Evolutionary conservation across 2,113 vertebrate genomes (phyloP).

Genomic region (Hemicordylus capensis): DNA sequence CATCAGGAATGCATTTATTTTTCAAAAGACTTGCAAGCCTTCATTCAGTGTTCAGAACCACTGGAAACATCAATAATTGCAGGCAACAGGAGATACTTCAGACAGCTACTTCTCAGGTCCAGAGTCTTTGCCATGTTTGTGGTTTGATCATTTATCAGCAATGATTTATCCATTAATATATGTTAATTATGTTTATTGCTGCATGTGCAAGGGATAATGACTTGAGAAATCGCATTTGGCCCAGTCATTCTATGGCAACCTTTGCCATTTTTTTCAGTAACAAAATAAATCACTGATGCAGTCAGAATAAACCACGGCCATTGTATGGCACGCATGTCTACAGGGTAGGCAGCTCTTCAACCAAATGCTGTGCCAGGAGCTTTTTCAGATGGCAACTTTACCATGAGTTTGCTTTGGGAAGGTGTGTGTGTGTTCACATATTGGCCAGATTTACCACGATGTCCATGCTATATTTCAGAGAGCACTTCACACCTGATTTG

Average conservation of each 20-base stretch:
- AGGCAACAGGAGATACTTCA: constrained; percentile 36
- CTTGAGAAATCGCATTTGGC: constrained; percentile 36
- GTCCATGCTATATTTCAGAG: no score
- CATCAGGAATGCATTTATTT: constrained; percentile 17
- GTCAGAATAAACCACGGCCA: constrained; percentile 33
- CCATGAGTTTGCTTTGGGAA: no score
- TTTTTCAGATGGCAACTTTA: no score
- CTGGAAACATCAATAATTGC: background rate
- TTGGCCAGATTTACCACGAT: no score
- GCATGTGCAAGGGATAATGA: constrained; percentile 55
- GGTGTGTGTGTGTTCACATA: no score
- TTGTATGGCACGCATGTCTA: background rate
- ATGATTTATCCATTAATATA: constrained; percentile 53
- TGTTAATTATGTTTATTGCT: constrained; percentile 60
- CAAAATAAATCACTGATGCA: background rate
- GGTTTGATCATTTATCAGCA: constrained; percentile 42
- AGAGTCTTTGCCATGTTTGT: constrained; percentile 16
- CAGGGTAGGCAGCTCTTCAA: background rate
- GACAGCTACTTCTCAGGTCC: constrained; percentile 10
- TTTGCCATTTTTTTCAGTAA: constrained; percentile 59
- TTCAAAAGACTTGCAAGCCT: constrained; percentile 28
- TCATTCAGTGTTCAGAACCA: constrained; percentile 31
- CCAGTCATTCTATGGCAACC: constrained; percentile 53
- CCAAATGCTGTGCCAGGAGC: background rate
- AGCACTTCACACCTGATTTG: no score